Evolutionary conservation across 2,113 vertebrate species (phyloP), one percentile per base, ranked within the genome.

Genomic region (Argyrosomus japonicus): DNA sequence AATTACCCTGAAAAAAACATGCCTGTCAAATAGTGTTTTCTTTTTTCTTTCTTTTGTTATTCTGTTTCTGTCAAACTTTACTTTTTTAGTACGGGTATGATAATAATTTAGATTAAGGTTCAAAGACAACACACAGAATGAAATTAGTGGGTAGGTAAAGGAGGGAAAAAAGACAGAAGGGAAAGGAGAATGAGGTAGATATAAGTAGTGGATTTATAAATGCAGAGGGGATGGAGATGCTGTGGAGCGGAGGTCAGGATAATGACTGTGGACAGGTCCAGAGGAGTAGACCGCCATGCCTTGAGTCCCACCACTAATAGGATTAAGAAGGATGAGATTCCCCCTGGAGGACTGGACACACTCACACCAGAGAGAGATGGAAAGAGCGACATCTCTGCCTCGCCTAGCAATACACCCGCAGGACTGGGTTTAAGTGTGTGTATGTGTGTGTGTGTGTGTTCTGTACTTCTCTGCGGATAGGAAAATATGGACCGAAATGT

Each of bases 221-320:
- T 67, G 64, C 11, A 45, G 73, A 88, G 76, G 36, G 36, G 80
- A 78, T 82, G 85, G 72, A 76, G 69, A 71, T 73, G 82, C 79
- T 79, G 69, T 58, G 48, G 71, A 87, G 75, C 17, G 77, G 83
- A 90, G 88, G 91, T 92, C 92, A 91, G 90, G 84, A 87, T 92
- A 92, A 93, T 92, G 79, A 92, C 87, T 93, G 90, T 82, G 91
- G 92, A 95, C 90, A 92, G 91, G 94, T 92, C 85, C 91, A 91
- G 86, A 92, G 88, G 91, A 93, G 87, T 68, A 77, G 80, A 75
- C 76, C 60, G 76, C 87, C 81, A 77, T 83, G 78, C 85, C 68
- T 65, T 73, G 82, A 88, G 85, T 89, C 82, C 82, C 89, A 87
- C 83, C 92, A 75, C 91, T 93, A 94, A 95, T 94, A 91, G 86